Evolutionary conservation across 2,113 vertebrate genomes (phyloP), one percentile per base, ranked within the genome.

Genomic region (Chiloscyllium plagiosum): DNA sequence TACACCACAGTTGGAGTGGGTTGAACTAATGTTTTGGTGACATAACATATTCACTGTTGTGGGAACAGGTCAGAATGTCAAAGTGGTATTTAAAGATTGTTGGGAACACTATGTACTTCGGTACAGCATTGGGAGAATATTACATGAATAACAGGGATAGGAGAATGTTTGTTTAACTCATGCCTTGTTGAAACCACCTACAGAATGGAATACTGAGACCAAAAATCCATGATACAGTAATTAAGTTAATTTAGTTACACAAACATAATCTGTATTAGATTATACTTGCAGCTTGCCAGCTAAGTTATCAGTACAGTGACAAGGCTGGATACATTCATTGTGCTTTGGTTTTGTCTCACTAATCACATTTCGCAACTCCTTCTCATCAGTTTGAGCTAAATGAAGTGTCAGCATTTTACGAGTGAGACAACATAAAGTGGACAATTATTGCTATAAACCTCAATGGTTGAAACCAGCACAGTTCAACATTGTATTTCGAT

Each of bases 71-170:
- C 87, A 92, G 15, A 61, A 89, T 89, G 52, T 92, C 87, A 92
- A 29, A n/a, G 29, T 22, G 26, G 50, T 29, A 50, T 89, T 89
- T 89, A 92, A 83, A 65, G 56, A 65, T 92, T 92, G 52, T n/a
- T 65, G n/a, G 56, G 52, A 90, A 65, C 87, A 61, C n/a, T 92
- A 50, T 26, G 87, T 92, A 61, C 87, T 92, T 92, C n/a, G 87
- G 13, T 65, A 33, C 52, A 65, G 87, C 19, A 13, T 92, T 33
- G 87, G 13, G 56, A 92, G 87, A 29, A 90, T 15, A 92, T 92
- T 92, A 33, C 87, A 65, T 4, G 10, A 19, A 92, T 15, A 65
- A 92, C 29, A 89, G 26, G 37, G 24, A 89, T 89, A 24, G 50
- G 52, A 8, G 24, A 89, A 89, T 6, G 47, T 10, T 89, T 89